These are phyloP conservation scores for Thymelicus sylvestris DNA, from an alignment of 2,888 invertebrate genomes.

Conservation along the genomic window DNA sequence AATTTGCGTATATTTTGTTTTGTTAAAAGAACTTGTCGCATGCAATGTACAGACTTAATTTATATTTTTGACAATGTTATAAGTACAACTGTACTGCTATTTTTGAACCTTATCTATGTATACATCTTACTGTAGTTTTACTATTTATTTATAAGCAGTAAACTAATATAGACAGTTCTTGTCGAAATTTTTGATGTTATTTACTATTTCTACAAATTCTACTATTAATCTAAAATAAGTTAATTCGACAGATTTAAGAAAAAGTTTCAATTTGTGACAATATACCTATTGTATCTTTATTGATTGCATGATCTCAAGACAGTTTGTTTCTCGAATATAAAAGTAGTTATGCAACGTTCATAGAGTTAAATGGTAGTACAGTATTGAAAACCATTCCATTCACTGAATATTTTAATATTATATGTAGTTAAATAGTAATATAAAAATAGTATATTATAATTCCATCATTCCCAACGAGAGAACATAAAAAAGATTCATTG, in stretches of 20 bases:
- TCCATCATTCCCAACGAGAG: not conserved
- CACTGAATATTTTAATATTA: not conserved
- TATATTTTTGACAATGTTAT: conserved; percentile 13
- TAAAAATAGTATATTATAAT: not conserved
- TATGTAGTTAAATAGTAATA: not conserved
- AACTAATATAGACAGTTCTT: conserved; percentile 44
- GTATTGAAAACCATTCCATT: conserved; percentile 1
- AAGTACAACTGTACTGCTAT: conserved; percentile 8
- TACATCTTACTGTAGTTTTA: conserved; percentile 13
- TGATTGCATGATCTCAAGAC: not conserved
- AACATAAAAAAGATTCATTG: not conserved
- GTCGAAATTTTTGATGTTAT: conserved; percentile 59
- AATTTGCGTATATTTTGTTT: not conserved
- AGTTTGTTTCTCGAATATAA: not conserved
- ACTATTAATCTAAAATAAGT: not conserved
- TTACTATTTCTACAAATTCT: conserved; percentile 53
- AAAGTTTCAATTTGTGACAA: not conserved
- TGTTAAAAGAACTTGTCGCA: not conserved
- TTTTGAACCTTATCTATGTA: conserved; percentile 14
- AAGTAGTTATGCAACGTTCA: not conserved
- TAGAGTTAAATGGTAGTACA: not conserved
- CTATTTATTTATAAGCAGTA: conserved; percentile 41
- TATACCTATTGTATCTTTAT: not conserved
- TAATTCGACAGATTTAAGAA: not conserved
- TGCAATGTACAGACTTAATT: not conserved